Evolutionary conservation across 2,888 invertebrate genomes (phyloP).

Genomic region (Lasioglossum marginatum): DNA sequence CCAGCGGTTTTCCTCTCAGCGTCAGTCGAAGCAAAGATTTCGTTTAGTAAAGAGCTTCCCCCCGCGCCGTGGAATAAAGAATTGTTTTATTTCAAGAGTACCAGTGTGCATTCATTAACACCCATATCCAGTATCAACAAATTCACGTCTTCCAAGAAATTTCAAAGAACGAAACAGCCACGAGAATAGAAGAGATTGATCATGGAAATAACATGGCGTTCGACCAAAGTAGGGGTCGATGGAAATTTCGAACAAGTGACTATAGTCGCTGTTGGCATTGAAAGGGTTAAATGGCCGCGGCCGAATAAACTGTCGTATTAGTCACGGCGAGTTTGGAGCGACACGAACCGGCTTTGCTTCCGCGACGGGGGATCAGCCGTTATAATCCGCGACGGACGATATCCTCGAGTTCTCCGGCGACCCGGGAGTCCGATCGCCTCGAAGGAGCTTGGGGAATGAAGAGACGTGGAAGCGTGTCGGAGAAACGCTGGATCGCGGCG

Average conservation of each 20-base stretch:
- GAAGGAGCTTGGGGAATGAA: neutral
- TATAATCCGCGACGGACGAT: neutral
- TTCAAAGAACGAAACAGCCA: neutral
- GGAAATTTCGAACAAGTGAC: neutral
- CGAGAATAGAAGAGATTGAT: neutral
- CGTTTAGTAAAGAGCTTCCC: no score
- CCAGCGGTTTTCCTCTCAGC: no score
- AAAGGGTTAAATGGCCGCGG: conserved; percentile 74
- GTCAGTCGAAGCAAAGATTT: no score
- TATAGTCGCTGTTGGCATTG: neutral
- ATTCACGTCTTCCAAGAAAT: neutral
- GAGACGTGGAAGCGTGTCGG: neutral
- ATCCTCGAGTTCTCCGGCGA: neutral
- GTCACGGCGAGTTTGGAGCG: conserved; percentile 82
- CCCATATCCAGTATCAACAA: no score
- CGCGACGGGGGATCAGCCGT: conserved; percentile 60
- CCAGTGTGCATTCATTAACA: no score
- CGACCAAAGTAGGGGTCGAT: neutral
- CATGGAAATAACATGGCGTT: no score
- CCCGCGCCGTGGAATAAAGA: no score
- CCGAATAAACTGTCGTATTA: conserved; percentile 82
- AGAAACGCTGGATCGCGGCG: neutral
- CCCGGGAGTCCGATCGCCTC: neutral
- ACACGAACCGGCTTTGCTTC: conserved; percentile 66
- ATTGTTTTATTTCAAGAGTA: no score